Conservation (phyloP, 2,888 invertebrate species). For the Urechis unicinctus region DNA sequence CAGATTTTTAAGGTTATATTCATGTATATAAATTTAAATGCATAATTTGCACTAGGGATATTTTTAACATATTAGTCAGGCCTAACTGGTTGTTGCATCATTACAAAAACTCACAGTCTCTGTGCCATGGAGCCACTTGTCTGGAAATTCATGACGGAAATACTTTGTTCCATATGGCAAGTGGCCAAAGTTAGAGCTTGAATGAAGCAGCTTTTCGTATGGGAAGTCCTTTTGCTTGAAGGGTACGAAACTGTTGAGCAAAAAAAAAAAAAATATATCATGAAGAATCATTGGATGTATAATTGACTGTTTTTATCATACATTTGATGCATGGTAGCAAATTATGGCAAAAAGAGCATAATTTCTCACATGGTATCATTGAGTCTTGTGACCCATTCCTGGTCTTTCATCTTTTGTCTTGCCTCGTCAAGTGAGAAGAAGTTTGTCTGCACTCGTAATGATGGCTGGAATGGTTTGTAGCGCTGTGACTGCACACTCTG, state of each 20-base stretch:
- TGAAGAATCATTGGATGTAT: not conserved
- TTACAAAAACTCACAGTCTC: not conserved
- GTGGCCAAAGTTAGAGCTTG: slow-evolving; percentile 38
- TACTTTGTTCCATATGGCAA: slow-evolving; percentile 42
- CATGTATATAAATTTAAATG: too few species aligned
- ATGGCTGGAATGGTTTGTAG: slow-evolving; percentile 44
- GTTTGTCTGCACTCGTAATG: slow-evolving; percentile 42
- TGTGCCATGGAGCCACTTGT: slow-evolving; percentile 24
- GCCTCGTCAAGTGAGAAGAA: slow-evolving; percentile 45
- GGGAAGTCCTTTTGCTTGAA: slow-evolving; percentile 26
- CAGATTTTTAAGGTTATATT: too few species aligned
- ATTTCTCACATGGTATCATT: slow-evolving; percentile 44
- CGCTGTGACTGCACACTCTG: slow-evolving; percentile 44
- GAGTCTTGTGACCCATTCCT: slow-evolving; percentile 45
- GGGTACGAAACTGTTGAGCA: slow-evolving; percentile 37
- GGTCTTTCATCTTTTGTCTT: slow-evolving; percentile 36
- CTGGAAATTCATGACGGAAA: slow-evolving; percentile 37
- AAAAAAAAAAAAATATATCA: slow-evolving; percentile 2
- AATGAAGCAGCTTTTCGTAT: slow-evolving; percentile 40
- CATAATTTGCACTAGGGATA: too few species aligned
- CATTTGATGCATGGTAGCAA: not conserved
- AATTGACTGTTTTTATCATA: not conserved
- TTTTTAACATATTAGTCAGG: too few species aligned
- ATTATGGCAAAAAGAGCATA: not conserved
- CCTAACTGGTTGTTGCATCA: too few species aligned